These are phyloP conservation scores for Hemiprocne comata DNA, from an alignment of 2,113 vertebrate genomes.

Conservation along the genomic window DNA sequence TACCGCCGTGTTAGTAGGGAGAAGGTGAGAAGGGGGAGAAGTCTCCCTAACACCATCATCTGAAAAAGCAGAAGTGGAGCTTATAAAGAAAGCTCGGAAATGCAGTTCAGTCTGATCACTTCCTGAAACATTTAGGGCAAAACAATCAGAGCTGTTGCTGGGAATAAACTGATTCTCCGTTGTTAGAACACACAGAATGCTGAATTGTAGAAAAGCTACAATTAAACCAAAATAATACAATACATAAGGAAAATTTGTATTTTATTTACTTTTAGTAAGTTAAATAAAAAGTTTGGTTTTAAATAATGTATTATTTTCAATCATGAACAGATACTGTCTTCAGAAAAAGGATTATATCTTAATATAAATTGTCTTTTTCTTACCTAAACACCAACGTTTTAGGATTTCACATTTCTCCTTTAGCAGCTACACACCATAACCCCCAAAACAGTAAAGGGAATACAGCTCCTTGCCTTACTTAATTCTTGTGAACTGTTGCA, in stretches of 20 bases:
- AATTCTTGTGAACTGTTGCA: not conserved
- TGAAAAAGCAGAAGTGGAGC: slow-evolving; percentile 14
- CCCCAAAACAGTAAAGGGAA: not conserved
- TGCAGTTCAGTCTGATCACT: not conserved
- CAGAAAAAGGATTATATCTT: not conserved
- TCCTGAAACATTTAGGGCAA: not conserved
- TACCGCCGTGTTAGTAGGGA: not conserved
- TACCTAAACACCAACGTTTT: not conserved
- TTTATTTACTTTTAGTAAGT: not conserved
- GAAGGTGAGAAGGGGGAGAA: not conserved
- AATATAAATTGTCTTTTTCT: not conserved
- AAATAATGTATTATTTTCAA: not conserved
- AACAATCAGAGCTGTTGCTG: not conserved
- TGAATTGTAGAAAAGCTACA: not conserved
- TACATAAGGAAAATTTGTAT: not conserved
- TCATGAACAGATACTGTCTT: not conserved
- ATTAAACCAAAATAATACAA: not conserved
- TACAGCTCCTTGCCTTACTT: not conserved
- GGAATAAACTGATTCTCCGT: not conserved
- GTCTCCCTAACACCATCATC: not conserved
- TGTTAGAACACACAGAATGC: not conserved
- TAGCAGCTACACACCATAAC: not conserved
- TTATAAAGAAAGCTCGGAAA: not conserved
- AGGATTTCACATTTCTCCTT: not conserved
- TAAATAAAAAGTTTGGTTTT: not conserved